Evolutionary conservation across 2,797 vertebrate genomes (phyloP).

Genomic region (Tachyglossus aculeatus): DNA sequence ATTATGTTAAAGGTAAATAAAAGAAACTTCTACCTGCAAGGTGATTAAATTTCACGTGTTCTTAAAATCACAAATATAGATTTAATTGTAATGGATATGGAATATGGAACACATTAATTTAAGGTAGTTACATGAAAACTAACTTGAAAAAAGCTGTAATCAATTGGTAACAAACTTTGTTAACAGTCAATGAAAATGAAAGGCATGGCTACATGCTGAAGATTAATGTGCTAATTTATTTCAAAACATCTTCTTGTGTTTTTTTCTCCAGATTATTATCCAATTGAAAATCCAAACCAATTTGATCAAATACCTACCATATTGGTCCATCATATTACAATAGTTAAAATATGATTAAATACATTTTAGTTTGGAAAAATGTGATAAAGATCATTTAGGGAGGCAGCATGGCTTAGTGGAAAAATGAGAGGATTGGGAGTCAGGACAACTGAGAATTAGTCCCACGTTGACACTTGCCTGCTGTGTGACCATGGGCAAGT

Average conservation of each 20-base stretch:
- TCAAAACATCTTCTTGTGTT: conserved; percentile 12
- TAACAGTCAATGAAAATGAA: conserved; percentile 61
- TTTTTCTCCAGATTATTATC: conserved; percentile 57
- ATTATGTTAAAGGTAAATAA: conserved; percentile 57
- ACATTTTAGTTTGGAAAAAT: no score
- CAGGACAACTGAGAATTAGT: no score
- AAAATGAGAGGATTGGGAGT: no score
- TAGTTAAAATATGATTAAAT: no score
- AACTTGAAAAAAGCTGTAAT: conserved; percentile 62
- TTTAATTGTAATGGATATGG: conserved; percentile 64
- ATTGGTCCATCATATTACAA: conserved; percentile 36
- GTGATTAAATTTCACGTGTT: conserved; percentile 64
- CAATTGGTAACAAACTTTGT: conserved; percentile 58
- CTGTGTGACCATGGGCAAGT: no score
- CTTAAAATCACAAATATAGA: conserved; percentile 59
- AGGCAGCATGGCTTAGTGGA: background rate
- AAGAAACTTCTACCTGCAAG: conserved; percentile 40
- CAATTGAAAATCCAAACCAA: conserved; percentile 52
- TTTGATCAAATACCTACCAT: conserved; percentile 42
- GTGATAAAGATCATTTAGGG: no score
- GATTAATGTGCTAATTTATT: conserved; percentile 18
- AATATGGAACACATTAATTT: conserved; percentile 55
- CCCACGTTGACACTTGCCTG: no score
- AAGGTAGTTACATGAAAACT: conserved; percentile 45
- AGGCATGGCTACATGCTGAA: conserved; percentile 46